Evolutionary conservation across 2,888 invertebrate species (phyloP).

Genomic region (Xanthia icteritia): DNA sequence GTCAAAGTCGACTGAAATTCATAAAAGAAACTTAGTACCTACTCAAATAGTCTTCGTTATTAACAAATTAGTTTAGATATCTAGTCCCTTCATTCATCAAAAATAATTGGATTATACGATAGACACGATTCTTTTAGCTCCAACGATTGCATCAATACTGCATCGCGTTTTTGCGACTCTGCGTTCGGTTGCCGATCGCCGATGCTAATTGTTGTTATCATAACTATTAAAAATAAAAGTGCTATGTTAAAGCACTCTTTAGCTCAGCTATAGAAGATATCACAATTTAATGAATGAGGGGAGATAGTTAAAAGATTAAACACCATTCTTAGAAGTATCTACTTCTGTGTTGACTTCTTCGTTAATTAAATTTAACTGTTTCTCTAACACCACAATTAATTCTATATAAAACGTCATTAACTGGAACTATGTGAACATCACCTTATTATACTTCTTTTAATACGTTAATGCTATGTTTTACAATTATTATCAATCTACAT

Average conservation of each 20-base stretch:
- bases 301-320: conserved; percentile 1
- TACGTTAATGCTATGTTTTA: conserved; percentile 4
- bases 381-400: conserved; percentile 33
- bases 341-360: conserved; percentile 8
- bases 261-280: background rate
- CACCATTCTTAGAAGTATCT: conserved; percentile 1
- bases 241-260: background rate
- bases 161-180: background rate
- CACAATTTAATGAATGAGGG: conserved; percentile 13
- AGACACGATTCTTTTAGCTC: background rate
- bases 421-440: conserved; percentile 29
- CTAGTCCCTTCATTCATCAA: conserved; percentile 22
- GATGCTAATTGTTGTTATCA: background rate
- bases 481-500: conserved; percentile 4
- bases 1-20: conserved; percentile 94
- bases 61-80: conserved; percentile 2
- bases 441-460: conserved; percentile 11
- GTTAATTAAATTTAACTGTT: conserved; percentile 13
- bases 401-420: conserved; percentile 8
- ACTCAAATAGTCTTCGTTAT: background rate
- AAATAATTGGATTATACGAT: background rate
- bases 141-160: background rate
- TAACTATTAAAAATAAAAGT: background rate
- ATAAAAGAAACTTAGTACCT: background rate
- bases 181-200: background rate